A percentile compares a stretch with the other conserved stretches of the same genome.
These are phyloP conservation scores for Eospalax fontanierii DNA, from an alignment of 2,797 vertebrate genomes.

Conservation along the genomic window DNA sequence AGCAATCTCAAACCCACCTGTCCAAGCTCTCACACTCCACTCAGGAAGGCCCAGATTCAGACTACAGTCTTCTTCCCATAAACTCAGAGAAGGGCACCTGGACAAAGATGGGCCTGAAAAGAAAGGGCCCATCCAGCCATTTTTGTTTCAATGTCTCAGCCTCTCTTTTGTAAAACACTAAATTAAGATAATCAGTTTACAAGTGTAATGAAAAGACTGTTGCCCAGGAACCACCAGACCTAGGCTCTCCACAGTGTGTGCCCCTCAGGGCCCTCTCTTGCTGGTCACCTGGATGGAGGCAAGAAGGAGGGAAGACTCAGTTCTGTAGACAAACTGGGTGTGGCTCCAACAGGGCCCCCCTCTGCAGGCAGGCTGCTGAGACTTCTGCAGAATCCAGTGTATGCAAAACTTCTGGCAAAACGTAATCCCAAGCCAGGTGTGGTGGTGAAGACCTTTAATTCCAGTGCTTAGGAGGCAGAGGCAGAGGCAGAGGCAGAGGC, in stretches of 20 bases:
- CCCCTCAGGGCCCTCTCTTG: neutral
- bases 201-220: neutral
- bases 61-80: neutral
- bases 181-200: neutral
- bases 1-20: neutral
- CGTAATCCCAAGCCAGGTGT: too few relatives aligned
- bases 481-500: too few relatives aligned
- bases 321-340: neutral
- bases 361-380: too few relatives aligned
- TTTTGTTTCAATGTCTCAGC: neutral
- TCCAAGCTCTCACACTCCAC: neutral
- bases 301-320: fast-evolving
- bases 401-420: neutral
- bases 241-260: neutral
- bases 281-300: neutral
- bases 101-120: neutral
- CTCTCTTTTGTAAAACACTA: neutral
- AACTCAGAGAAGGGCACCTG: neutral
- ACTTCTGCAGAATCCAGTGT: neutral
- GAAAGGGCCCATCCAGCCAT: neutral
- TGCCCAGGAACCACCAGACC: neutral
- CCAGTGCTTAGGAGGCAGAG: too few relatives aligned
- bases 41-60: neutral
- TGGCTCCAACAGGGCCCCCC: neutral
- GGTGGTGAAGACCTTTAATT: too few relatives aligned